These are phyloP conservation scores for Thumatha senex DNA, from an alignment of 2,888 invertebrate species.

Conservation along the genomic window DNA sequence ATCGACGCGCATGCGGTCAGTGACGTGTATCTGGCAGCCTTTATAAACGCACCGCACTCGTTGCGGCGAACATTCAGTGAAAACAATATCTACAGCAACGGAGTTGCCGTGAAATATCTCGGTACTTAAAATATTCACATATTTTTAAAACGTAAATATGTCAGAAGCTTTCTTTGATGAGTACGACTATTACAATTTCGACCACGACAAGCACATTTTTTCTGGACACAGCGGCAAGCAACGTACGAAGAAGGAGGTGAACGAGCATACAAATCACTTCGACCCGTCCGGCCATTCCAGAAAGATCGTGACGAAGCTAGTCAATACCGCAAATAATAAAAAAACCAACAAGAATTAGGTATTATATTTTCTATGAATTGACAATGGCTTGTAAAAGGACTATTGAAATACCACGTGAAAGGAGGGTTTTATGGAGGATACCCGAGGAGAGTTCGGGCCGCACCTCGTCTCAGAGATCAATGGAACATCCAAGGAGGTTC, in stretches of 20 bases:
- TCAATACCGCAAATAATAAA: constrained; percentile 93
- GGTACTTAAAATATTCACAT: constrained; percentile 44
- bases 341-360: constrained; percentile 77
- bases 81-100: constrained; percentile 54
- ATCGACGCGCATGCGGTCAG: constrained; percentile 81
- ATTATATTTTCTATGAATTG: constrained; percentile 31
- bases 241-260: constrained; percentile 94
- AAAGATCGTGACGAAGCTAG: constrained; percentile 93
- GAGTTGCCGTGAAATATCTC: constrained; percentile 50
- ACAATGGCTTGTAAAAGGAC: constrained; percentile 75
- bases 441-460: constrained; percentile 65
- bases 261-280: constrained; percentile 94
- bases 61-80: constrained; percentile 55
- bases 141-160: constrained; percentile 82
- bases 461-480: constrained; percentile 70
- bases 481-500: constrained; percentile 74
- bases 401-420: constrained; percentile 69
- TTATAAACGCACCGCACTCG: constrained; percentile 57
- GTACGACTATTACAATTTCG: constrained; percentile 97
- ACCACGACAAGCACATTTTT: constrained; percentile 94
- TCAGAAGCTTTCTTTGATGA: constrained; percentile 94
- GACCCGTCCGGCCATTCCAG: constrained; percentile 97
- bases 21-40: constrained; percentile 66
- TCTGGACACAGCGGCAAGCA: constrained; percentile 95
- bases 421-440: constrained; percentile 73